These are phyloP conservation scores for Jacana jacana DNA, from an alignment of 2,113 vertebrate species.

Conservation along the genomic window DNA sequence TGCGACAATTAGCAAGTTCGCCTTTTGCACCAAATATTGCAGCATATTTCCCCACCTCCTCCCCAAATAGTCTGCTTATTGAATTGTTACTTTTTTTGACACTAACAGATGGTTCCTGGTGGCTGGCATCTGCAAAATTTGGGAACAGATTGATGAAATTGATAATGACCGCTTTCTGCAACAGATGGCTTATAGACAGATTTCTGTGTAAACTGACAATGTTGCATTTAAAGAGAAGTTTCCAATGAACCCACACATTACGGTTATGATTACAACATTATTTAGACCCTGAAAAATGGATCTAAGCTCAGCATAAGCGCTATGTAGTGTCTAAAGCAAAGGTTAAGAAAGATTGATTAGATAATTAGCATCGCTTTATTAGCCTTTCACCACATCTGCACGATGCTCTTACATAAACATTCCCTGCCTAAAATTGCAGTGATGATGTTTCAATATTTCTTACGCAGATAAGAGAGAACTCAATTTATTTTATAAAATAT, in stretches of 20 bases:
- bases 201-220: conserved; percentile 56
- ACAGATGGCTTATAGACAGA: conserved; percentile 70
- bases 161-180: conserved; percentile 62
- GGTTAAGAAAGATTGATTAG: conserved; percentile 72
- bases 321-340: conserved; percentile 44
- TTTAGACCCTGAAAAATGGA: conserved; percentile 56
- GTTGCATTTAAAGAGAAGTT: conserved; percentile 53
- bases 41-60: neutral
- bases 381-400: conserved; percentile 58
- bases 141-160: conserved; percentile 70
- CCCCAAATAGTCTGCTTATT: conserved; percentile 46
- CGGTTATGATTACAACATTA: conserved; percentile 48
- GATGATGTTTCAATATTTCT: conserved; percentile 49
- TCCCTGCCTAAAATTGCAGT: conserved; percentile 6
- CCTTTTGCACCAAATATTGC: neutral
- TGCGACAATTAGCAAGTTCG: neutral
- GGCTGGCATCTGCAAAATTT: conserved; percentile 67
- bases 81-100: conserved; percentile 58
- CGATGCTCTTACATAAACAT: neutral
- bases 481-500: neutral
- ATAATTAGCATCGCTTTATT: conserved; percentile 50
- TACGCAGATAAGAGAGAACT: neutral
- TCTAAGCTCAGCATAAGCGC: conserved; percentile 16
- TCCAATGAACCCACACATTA: conserved; percentile 52
- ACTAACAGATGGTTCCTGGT: conserved; percentile 67